These are phyloP conservation scores for Epinotia nisella DNA, from an alignment of 2,888 invertebrate species.

Conservation along the genomic window DNA sequence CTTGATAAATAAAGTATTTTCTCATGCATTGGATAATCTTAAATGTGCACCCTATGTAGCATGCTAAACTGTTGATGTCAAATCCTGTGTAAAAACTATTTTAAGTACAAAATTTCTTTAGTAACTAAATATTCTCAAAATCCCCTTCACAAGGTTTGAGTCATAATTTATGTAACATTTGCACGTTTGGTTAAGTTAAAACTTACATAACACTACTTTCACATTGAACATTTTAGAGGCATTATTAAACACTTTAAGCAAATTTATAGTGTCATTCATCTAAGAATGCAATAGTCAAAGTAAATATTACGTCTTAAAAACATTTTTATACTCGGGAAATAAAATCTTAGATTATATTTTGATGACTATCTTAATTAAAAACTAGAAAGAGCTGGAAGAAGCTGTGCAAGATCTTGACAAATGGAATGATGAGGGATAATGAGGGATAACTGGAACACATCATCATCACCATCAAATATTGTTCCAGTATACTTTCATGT, in stretches of 20 bases:
- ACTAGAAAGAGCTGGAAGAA: no score
- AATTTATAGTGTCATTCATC: no score
- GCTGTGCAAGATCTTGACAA: no score
- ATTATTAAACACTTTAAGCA: not conserved
- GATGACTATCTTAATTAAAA: no score
- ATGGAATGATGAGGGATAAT: no score
- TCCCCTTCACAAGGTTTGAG: conserved; percentile 4
- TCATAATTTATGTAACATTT: conserved; percentile 11
- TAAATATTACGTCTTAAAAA: no score
- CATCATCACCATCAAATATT: no score
- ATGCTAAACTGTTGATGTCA: conserved; percentile 28
- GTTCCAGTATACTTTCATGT: no score
- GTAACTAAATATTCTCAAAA: not conserved
- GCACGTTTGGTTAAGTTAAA: not conserved
- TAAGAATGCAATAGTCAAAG: no score
- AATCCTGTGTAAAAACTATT: conserved; percentile 11
- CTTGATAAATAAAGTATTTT: not conserved
- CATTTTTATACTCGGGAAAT: no score
- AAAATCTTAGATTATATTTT: no score
- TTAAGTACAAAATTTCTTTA: not conserved
- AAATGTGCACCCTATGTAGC: conserved; percentile 26
- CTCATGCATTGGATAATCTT: conserved; percentile 15
- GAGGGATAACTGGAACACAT: no score
- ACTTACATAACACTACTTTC: conserved; percentile 14
- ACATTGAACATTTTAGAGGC: not conserved